Conservation (phyloP, 2,113 vertebrate genomes). For the Antigone vipio region DNA sequence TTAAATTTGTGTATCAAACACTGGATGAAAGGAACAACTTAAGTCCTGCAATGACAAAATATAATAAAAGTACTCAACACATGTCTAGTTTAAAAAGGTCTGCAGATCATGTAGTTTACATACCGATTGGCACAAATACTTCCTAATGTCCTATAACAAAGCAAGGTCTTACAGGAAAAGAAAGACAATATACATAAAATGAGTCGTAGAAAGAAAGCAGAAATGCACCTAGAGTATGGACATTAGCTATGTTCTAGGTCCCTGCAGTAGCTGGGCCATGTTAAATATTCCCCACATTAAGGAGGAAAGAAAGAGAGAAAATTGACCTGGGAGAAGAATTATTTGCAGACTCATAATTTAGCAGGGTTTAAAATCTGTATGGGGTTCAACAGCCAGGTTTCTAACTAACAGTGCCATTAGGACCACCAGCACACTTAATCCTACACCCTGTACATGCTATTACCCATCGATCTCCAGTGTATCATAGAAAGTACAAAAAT, state of each 20-base stretch:
- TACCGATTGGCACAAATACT: background rate
- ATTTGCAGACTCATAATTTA: background rate
- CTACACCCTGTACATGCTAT: background rate
- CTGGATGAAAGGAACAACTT: background rate
- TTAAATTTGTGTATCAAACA: background rate
- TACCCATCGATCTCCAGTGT: background rate
- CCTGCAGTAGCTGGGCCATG: background rate
- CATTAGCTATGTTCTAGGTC: rapidly evolving
- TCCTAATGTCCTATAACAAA: background rate
- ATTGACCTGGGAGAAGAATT: background rate
- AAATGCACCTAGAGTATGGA: background rate
- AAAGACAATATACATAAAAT: background rate
- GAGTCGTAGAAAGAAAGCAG: background rate
- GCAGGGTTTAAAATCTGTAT: background rate
- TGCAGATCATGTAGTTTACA: background rate
- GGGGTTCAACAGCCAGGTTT: background rate
- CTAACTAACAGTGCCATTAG: background rate
- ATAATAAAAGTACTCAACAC: background rate
- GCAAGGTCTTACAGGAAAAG: background rate
- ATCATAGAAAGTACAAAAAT: background rate
- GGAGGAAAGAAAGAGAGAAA: background rate
- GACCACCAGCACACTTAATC: background rate
- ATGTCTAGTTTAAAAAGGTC: background rate
- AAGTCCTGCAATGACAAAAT: background rate
- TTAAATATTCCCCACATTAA: background rate